phyloP scores from a whole-genome alignment of 1,140 invertebrate species.

The Telenomus remus region DNA sequence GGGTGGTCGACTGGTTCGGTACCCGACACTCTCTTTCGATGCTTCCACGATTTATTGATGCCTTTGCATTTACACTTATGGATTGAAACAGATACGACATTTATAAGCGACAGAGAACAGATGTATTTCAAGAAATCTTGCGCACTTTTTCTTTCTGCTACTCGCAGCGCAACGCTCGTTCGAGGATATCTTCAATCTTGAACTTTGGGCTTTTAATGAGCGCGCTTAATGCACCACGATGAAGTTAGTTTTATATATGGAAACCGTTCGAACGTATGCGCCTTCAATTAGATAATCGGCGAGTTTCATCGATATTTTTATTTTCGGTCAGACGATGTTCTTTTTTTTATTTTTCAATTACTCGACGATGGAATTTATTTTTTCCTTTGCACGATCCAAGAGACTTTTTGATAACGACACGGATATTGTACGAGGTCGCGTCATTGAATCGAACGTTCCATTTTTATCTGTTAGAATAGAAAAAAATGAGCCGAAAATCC shows the following conservation, averaged over 20 bases:
- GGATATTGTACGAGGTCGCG: too few relatives aligned
- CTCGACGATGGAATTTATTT: too few relatives aligned
- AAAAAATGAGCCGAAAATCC: conserved; percentile 19
- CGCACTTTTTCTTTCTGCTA: background rate
- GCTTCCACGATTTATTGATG: conserved; percentile 56
- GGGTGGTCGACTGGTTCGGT: conserved; percentile 53
- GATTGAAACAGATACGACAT: conserved; percentile 33
- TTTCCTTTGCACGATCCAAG: too few relatives aligned
- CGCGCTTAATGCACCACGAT: too few relatives aligned
- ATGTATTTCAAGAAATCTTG: conserved; percentile 51
- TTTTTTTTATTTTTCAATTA: too few relatives aligned
- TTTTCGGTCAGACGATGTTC: too few relatives aligned
- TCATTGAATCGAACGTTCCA: background rate
- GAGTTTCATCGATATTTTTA: too few relatives aligned
- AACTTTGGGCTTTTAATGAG: too few relatives aligned
- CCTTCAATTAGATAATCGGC: too few relatives aligned
- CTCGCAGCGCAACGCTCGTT: conserved; percentile 10
- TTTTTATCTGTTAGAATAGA: conserved; percentile 19
- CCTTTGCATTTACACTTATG: conserved; percentile 17
- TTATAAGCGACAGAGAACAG: conserved; percentile 46
- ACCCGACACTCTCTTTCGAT: conserved; percentile 71
- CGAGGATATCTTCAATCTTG: conserved; percentile 32
- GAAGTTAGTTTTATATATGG: too few relatives aligned
- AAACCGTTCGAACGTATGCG: too few relatives aligned
- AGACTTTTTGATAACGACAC: too few relatives aligned